Conservation (phyloP, 2,797 vertebrate genomes). For the Onychomys arenicola region DNA sequence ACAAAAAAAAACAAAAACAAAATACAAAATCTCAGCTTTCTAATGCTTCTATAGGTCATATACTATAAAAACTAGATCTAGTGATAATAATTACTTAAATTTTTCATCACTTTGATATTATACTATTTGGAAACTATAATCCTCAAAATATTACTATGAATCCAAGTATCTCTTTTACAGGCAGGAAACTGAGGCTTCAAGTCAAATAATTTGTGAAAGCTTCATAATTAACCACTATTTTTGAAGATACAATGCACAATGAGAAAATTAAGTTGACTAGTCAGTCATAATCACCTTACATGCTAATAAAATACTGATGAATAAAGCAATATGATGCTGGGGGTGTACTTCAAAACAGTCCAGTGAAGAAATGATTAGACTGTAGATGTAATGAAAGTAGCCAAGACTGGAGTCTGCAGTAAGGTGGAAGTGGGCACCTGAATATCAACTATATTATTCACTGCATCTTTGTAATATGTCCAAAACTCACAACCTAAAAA, state of each 20-base stretch:
- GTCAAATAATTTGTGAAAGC: slow-evolving; percentile 14
- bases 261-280: slow-evolving; percentile 5
- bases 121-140: not conserved
- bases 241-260: slow-evolving; percentile 30
- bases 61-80: slow-evolving; percentile 26
- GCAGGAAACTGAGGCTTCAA: not conserved
- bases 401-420: not conserved
- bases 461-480: not conserved
- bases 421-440: not conserved
- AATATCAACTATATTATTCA: not conserved
- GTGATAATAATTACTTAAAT: not conserved
- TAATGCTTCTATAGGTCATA: not conserved
- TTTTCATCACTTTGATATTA: slow-evolving; percentile 21
- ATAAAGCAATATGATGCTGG: slow-evolving; percentile 9
- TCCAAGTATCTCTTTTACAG: not conserved
- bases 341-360: slow-evolving; percentile 16
- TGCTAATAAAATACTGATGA: not conserved
- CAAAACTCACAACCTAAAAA: not conserved
- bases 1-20: too few species aligned
- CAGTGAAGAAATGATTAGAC: not conserved
- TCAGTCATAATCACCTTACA: not conserved
- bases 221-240: not conserved
- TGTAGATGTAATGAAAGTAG: not conserved
- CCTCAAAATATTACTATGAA: not conserved
- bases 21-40: not conserved